These are phyloP conservation scores for Leptatherina wallacei DNA, from an alignment of 2,797 vertebrate genomes.

Conservation along the genomic window DNA sequence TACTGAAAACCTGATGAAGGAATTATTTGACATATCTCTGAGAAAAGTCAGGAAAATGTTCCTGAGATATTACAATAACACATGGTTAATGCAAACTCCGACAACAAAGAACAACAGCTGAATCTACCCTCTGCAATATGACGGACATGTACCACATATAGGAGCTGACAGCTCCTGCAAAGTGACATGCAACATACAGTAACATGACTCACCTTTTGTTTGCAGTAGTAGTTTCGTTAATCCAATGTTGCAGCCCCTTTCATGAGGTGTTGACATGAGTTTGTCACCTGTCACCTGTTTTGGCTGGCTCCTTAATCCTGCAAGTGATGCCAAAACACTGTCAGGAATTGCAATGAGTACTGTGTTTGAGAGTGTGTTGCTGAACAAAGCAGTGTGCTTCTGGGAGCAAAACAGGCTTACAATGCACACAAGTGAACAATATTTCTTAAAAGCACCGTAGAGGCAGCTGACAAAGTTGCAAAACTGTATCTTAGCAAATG, in stretches of 20 bases:
- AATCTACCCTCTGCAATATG: constrained; percentile 22
- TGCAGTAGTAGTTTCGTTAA: constrained; percentile 39
- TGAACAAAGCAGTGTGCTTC: constrained; percentile 46
- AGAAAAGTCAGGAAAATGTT: constrained; percentile 6
- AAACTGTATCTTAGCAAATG: not conserved
- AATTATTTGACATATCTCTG: constrained; percentile 20
- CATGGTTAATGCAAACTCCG: constrained; percentile 22
- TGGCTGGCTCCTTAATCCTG: constrained; percentile 61
- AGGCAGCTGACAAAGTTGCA: constrained; percentile 9
- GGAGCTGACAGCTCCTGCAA: constrained; percentile 20
- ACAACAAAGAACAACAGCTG: constrained; percentile 49
- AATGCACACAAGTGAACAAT: constrained; percentile 28
- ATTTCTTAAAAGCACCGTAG: not conserved
- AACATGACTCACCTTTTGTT: constrained; percentile 57
- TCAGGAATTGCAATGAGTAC: constrained; percentile 41
- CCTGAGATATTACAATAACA: constrained; percentile 42
- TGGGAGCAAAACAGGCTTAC: constrained; percentile 28
- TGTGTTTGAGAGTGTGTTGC: constrained; percentile 33
- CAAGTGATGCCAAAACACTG: constrained; percentile 45
- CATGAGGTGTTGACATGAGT: constrained; percentile 46
- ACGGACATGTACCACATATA: constrained; percentile 25
- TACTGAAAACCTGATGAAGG: constrained; percentile 11
- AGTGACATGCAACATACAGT: constrained; percentile 31
- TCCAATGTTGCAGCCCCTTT: constrained; percentile 42
- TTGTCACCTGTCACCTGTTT: constrained; percentile 68